Evolutionary conservation across 2,888 invertebrate genomes (phyloP), one percentile per base, ranked within the genome.

Genomic region (Ditylenchus weischeri): DNA sequence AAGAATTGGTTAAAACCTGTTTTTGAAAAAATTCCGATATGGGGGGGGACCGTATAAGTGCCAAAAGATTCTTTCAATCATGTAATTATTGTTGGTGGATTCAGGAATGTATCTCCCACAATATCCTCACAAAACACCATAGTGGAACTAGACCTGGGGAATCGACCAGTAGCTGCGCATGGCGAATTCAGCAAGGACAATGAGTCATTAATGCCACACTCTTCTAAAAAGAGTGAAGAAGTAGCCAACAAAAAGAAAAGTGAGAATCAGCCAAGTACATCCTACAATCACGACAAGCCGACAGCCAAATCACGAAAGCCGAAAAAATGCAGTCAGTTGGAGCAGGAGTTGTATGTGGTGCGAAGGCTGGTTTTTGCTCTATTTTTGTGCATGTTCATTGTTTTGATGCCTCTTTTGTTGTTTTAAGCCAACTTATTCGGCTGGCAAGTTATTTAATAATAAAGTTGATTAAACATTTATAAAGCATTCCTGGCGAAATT

Each of bases 301-400:
- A n/a, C n/a, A n/a, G 23, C 35, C n/a, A 21, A 18, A 35, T 21
- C 6, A n/a, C 36, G 21, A 23, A 47, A 23, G 35, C 13, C 19
- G 51, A 13, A 29, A 54, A 54, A 10, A 8, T 23, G 2, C 11
- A 29, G 54, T 29, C 50, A 49, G 43, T 63, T 66, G 64, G 65
- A 61, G 6, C 43, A 64, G 19, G 66, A 66, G 50, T 51, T 66
- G 19, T 36, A n/a, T 10, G 29, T 66, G n/a, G 15, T 66, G 15
- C 66, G 66, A 10, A 60, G 64, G 19, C 51, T 66, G 29, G n/a
- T 66, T 1, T 66, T 66, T 35, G 49, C 62, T 18, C 13, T 66
- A 48, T 66, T 54, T 48, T 66, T 64, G 54, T 51, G 50, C 19
- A n/a, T 64, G 29, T 64, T 62, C 43, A 29, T 50, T 54, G 64